Percentiles rank a stretch among this genome's conserved stretches.
Conservation (phyloP, 2,797 vertebrate species). For the Prionace glauca region DNA sequence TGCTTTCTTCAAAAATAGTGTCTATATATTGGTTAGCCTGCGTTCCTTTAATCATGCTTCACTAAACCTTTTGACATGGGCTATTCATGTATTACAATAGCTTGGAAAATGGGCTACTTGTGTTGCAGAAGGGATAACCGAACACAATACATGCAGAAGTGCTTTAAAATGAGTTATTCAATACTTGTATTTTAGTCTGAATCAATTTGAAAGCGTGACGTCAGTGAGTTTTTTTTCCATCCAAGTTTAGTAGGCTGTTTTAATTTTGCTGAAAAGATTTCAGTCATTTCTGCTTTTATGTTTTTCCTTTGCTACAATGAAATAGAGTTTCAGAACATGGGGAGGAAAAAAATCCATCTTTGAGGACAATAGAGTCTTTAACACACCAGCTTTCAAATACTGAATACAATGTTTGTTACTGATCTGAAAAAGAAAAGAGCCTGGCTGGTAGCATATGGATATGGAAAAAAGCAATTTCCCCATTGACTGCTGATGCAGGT, state of each 20-base stretch:
- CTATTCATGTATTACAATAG: neutral
- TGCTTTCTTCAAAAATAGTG: neutral
- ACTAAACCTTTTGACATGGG: constrained; percentile 3
- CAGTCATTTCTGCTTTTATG: neutral
- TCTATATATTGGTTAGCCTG: neutral
- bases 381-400: neutral
- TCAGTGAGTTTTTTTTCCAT: neutral
- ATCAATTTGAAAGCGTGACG: neutral
- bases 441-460: neutral
- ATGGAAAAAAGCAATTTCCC: constrained; percentile 25
- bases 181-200: neutral
- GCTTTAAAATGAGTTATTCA: constrained; percentile 4
- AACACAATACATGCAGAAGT: neutral
- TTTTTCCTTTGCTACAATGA: neutral
- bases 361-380: neutral
- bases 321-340: neutral
- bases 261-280: neutral
- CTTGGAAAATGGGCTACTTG: neutral
- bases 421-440: neutral
- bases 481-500: neutral
- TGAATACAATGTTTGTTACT: neutral
- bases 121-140: neutral
- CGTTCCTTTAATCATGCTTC: neutral
- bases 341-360: neutral
- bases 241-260: neutral